Conservation (phyloP, 2,888 invertebrate species). For the Adela reaumurella region DNA sequence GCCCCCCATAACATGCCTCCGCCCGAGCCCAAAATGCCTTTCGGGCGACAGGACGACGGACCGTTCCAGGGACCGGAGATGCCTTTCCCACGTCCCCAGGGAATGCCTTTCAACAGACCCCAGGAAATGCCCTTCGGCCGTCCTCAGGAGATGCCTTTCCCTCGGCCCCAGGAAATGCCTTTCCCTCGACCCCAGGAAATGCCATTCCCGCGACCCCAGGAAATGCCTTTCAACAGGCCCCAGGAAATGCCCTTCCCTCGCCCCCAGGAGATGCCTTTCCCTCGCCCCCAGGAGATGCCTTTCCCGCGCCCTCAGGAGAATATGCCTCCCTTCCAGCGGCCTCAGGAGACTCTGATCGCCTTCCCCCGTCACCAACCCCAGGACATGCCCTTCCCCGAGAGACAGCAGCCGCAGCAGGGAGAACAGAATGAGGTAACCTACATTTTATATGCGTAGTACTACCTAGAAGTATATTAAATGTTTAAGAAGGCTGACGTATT, state of each 20-base stretch:
- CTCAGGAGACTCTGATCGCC: neutral
- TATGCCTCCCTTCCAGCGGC: neutral
- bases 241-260: neutral
- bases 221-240: too few relatives aligned
- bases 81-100: neutral
- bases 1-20: slow-evolving; percentile 38
- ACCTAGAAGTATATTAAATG: too few relatives aligned
- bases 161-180: neutral
- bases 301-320: neutral
- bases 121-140: neutral
- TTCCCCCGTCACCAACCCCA: too few relatives aligned
- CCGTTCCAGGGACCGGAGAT: neutral
- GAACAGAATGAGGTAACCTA: neutral
- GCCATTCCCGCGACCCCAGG: neutral
- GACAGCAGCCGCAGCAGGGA: neutral
- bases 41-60: slow-evolving; percentile 11
- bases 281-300: neutral
- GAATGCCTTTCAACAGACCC: neutral
- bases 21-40: slow-evolving; percentile 24
- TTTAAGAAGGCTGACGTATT: too few relatives aligned
- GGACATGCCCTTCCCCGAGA: neutral
- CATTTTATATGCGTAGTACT: too few relatives aligned
- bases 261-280: neutral
- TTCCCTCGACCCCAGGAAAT: neutral
- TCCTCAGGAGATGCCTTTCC: neutral